phyloP scores from a whole-genome alignment of 2,888 invertebrate genomes.

The Pyrochroa serraticornis region DNA sequence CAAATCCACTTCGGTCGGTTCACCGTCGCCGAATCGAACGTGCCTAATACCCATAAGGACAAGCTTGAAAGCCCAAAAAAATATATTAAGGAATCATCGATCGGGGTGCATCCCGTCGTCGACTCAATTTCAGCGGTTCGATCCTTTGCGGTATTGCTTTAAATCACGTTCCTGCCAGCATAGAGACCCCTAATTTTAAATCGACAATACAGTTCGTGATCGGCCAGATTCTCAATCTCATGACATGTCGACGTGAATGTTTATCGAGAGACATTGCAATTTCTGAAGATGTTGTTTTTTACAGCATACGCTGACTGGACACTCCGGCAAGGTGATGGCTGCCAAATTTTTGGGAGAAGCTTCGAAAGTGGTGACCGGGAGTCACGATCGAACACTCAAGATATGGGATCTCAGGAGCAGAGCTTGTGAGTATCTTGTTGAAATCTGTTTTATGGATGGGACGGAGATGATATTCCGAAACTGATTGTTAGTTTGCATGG shows the following conservation, averaged over 20 bases:
- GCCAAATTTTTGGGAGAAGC: slow-evolving; percentile 94
- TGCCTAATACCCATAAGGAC: slow-evolving; percentile 6
- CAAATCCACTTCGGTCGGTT: slow-evolving; percentile 1
- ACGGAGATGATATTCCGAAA: background rate
- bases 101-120: background rate
- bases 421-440: slow-evolving; percentile 70
- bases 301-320: slow-evolving; percentile 92
- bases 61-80: no score
- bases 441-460: background rate
- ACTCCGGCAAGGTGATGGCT: slow-evolving; percentile 96
- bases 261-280: background rate
- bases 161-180: slow-evolving; percentile 9
- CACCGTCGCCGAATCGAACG: background rate
- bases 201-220: slow-evolving; percentile 29
- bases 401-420: slow-evolving; percentile 96
- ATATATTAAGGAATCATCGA: background rate
- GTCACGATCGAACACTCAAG: slow-evolving; percentile 97
- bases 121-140: background rate
- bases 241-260: slow-evolving; percentile 1
- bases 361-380: slow-evolving; percentile 94
- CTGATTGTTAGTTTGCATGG: background rate
- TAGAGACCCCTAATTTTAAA: slow-evolving; percentile 25
- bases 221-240: slow-evolving; percentile 26
- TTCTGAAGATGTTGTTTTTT: slow-evolving; percentile 49
- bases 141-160: slow-evolving; percentile 2